Percentiles rank a stretch among this genome's conserved stretches.
Conservation (phyloP, 2,113 vertebrate species). For the Salvator merianae region DNA sequence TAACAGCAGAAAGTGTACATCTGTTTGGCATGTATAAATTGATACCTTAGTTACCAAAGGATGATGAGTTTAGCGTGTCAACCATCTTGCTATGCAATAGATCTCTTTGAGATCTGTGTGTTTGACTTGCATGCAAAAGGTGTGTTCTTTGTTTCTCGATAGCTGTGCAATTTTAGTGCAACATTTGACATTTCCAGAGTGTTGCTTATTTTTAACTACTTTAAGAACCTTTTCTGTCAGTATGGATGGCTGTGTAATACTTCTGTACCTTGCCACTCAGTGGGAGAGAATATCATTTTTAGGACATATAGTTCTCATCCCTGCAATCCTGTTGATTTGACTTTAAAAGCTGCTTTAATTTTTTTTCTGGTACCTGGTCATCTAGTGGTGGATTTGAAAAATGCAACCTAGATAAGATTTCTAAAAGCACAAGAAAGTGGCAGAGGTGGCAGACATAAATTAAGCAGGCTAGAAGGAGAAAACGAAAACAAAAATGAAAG, state of each 20-base stretch:
- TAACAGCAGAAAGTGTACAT: background rate
- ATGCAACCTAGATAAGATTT: conserved; percentile 11
- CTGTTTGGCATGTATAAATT: background rate
- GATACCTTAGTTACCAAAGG: background rate
- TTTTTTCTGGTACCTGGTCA: conserved; percentile 43
- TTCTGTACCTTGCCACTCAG: background rate
- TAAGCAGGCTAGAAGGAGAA: background rate
- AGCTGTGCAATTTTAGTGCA: conserved; percentile 6
- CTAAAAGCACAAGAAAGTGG: background rate
- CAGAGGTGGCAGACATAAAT: background rate
- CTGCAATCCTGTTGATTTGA: conserved; percentile 5
- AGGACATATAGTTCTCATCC: conserved; percentile 34
- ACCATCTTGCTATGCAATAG: background rate
- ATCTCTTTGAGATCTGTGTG: background rate
- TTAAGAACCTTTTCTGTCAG: conserved; percentile 17
- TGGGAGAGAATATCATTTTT: too few relatives aligned
- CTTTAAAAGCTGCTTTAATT: background rate
- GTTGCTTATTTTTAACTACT: background rate
- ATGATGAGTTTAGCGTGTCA: background rate
- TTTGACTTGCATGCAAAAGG: background rate
- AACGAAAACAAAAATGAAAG: too few relatives aligned
- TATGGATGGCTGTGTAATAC: background rate
- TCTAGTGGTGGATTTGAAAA: conserved; percentile 59
- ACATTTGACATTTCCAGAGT: conserved; percentile 17
- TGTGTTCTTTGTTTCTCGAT: background rate